Conservation (phyloP, 2,888 invertebrate genomes). For the Timandra comae region DNA sequence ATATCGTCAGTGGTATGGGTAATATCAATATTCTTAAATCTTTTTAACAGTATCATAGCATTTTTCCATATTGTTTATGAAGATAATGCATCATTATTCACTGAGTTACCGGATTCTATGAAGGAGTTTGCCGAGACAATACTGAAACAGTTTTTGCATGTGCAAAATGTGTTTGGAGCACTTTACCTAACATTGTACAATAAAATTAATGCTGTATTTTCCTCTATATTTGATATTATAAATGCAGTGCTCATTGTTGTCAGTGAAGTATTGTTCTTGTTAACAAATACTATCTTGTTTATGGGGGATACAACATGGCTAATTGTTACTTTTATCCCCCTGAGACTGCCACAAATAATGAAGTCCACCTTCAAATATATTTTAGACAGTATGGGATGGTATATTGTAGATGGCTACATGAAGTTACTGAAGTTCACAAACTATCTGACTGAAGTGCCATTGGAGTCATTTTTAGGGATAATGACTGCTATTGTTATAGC, state of each 20-base stretch:
- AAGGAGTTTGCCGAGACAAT: conserved; percentile 22
- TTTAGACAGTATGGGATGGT: conserved; percentile 26
- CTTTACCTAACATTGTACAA: conserved; percentile 26
- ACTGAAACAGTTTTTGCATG: conserved; percentile 13
- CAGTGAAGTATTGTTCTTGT: conserved; percentile 39
- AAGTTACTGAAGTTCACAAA: conserved; percentile 54
- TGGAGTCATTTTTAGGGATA: conserved; percentile 63
- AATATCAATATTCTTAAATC: conserved; percentile 28
- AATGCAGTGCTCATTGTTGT: conserved; percentile 32
- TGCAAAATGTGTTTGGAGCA: conserved; percentile 31
- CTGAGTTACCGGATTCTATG: conserved; percentile 50
- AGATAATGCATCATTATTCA: conserved; percentile 55
- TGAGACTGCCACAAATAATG: conserved; percentile 53
- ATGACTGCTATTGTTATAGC: conserved; percentile 52
- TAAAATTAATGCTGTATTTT: conserved; percentile 27
- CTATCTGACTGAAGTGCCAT: conserved; percentile 66
- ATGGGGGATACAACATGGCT: conserved; percentile 59
- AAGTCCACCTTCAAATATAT: conserved; percentile 33
- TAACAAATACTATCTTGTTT: conserved; percentile 47
- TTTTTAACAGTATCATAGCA: conserved; percentile 30
- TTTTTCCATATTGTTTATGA: conserved; percentile 65
- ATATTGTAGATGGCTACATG: conserved; percentile 46
- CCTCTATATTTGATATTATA: conserved; percentile 31
- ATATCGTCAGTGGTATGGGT: conserved; percentile 39
- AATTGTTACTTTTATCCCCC: conserved; percentile 56